A percentile compares a stretch with the other conserved stretches of the same genome.
phyloP scores from a whole-genome alignment of 2,113 vertebrate genomes.

The Suncus etruscus region DNA sequence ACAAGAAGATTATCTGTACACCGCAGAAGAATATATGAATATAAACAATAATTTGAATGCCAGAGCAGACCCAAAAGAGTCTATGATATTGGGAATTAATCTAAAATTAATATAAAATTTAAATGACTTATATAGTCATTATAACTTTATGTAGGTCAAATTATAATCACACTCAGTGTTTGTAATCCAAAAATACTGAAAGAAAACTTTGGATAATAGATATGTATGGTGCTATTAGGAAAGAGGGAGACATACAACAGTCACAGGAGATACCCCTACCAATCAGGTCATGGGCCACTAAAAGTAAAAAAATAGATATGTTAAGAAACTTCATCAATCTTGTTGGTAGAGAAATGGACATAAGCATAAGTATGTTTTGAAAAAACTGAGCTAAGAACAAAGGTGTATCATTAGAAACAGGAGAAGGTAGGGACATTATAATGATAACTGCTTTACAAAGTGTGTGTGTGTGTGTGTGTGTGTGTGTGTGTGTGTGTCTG shows the following conservation, averaged over 20 bases:
- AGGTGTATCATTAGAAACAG: background rate
- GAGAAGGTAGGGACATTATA: background rate
- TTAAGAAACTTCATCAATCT: background rate
- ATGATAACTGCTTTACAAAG: background rate
- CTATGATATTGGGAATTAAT: background rate
- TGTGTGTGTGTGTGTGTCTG: no score
- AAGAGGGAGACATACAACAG: no score
- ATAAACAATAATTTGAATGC: background rate
- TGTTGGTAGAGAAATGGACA: background rate
- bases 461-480: background rate
- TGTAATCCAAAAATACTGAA: background rate
- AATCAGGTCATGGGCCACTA: background rate
- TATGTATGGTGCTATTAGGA: background rate
- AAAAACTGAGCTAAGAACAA: background rate
- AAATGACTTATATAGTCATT: no score
- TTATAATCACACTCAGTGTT: background rate
- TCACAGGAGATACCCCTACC: no score
- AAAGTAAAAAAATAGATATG: slow-evolving; percentile 22
- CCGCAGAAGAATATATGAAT: background rate
- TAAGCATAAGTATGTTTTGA: background rate
- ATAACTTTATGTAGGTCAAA: background rate
- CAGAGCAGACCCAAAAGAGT: background rate
- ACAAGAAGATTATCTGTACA: background rate
- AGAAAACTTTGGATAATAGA: background rate
- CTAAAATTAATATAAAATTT: background rate